Conservation (phyloP, 2,797 vertebrate species). For the Chelidonichthys spinosus region DNA sequence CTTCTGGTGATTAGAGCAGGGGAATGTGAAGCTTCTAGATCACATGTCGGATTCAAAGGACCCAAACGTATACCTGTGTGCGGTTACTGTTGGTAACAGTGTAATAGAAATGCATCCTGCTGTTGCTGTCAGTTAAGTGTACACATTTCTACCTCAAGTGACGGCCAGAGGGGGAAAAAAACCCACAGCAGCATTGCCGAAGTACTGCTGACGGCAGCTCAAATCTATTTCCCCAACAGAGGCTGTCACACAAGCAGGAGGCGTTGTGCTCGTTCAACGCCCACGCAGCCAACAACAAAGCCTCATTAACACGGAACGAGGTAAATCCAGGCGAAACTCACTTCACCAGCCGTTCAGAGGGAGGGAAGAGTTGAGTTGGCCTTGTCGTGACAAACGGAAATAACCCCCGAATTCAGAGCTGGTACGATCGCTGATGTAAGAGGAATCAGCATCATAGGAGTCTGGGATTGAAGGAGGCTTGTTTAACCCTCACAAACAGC, state of each 20-base stretch:
- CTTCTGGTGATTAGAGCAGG: too few species aligned
- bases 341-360: constrained; percentile 7
- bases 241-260: constrained; percentile 19
- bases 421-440: background rate
- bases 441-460: background rate
- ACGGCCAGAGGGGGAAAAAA: background rate
- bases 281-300: constrained; percentile 11
- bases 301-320: constrained; percentile 35
- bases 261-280: constrained; percentile 37
- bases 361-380: constrained; percentile 2
- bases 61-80: background rate
- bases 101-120: too few species aligned
- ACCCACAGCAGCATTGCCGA: background rate
- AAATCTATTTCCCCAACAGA: constrained; percentile 2
- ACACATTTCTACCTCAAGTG: constrained; percentile 6
- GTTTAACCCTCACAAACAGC: too few species aligned
- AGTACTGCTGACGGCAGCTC: constrained; percentile 18
- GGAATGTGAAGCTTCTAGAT: too few species aligned
- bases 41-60: background rate
- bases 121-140: background rate
- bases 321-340: constrained; percentile 20
- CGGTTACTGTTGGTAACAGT: background rate
- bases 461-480: too few species aligned
- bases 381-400: constrained; percentile 14
- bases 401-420: constrained; percentile 5